phyloP scores from a whole-genome alignment of 2,113 vertebrate genomes.

The Anarhynchus alexandrinus region DNA sequence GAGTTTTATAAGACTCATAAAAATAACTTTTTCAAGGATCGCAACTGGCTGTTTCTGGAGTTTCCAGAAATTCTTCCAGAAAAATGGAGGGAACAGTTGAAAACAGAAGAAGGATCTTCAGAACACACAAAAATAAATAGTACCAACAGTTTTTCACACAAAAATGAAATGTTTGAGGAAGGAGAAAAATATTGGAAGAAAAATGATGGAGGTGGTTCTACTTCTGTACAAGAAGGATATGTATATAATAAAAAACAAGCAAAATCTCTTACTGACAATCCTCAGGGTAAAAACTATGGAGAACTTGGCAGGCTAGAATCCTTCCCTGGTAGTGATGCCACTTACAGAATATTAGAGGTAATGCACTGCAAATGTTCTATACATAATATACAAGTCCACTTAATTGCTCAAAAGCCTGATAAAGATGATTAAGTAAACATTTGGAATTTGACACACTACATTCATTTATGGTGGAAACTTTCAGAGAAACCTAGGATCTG shows the following conservation, averaged over 20 bases:
- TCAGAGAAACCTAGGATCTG: neutral
- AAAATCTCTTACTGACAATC: neutral
- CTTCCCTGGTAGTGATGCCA: slow-evolving; percentile 83
- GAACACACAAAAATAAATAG: neutral
- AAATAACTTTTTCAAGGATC: slow-evolving; percentile 93
- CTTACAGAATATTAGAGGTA: slow-evolving; percentile 91
- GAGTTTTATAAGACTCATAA: slow-evolving; percentile 88
- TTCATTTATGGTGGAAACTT: neutral
- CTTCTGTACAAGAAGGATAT: neutral
- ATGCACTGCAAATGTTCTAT: neutral
- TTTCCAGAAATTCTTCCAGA: slow-evolving; percentile 89
- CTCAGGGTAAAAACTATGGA: neutral
- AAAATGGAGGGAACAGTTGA: slow-evolving; percentile 33
- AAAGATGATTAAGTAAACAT: neutral
- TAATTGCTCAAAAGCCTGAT: neutral
- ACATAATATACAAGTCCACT: neutral
- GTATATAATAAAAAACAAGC: neutral
- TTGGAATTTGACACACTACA: neutral
- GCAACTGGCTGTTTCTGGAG: slow-evolving; percentile 90
- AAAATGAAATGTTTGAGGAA: neutral
- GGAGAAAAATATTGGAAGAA: neutral
- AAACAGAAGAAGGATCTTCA: slow-evolving; percentile 4
- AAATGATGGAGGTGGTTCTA: neutral
- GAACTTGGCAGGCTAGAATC: neutral
- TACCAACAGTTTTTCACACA: neutral